Conservation (phyloP, 2,113 vertebrate species). For the Pristiophorus japonicus region DNA sequence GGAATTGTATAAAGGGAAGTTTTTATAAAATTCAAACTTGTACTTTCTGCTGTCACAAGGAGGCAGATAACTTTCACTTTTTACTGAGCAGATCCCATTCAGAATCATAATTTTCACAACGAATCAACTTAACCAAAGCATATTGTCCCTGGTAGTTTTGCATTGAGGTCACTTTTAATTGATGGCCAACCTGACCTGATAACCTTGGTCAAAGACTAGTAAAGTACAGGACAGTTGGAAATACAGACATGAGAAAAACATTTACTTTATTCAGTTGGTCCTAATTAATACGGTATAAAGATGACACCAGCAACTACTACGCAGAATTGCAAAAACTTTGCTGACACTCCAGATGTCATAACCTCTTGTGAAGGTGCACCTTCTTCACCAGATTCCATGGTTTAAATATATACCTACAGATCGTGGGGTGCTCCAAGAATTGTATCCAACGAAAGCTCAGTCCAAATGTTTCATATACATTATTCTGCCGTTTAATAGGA, state of each 20-base stretch:
- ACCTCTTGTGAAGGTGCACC: not conserved
- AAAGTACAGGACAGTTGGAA: not conserved
- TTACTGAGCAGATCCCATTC: not conserved
- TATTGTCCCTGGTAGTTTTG: not conserved
- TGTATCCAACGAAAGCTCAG: not conserved
- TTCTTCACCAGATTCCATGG: not conserved
- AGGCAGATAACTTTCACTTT: not conserved
- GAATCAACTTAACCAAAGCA: not conserved
- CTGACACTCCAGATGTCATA: not conserved
- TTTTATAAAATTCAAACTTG: not conserved
- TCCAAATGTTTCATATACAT: not conserved
- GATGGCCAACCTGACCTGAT: not conserved
- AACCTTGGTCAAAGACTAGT: too few species aligned
- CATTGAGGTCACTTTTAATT: not conserved
- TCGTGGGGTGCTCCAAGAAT: not conserved
- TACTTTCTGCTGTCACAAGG: not conserved
- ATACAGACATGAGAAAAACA: not conserved
- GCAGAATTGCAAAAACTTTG: not conserved
- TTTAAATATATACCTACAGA: not conserved
- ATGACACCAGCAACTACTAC: not conserved
- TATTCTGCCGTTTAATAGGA: not conserved
- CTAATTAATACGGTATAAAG: not conserved
- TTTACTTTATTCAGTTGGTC: not conserved
- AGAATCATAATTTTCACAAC: not conserved
- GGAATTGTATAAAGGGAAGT: not conserved